A percentile compares a stretch with the other conserved stretches of the same genome.
Evolutionary conservation across 2,797 vertebrate species (phyloP).

Genomic region (Mus spretus): DNA sequence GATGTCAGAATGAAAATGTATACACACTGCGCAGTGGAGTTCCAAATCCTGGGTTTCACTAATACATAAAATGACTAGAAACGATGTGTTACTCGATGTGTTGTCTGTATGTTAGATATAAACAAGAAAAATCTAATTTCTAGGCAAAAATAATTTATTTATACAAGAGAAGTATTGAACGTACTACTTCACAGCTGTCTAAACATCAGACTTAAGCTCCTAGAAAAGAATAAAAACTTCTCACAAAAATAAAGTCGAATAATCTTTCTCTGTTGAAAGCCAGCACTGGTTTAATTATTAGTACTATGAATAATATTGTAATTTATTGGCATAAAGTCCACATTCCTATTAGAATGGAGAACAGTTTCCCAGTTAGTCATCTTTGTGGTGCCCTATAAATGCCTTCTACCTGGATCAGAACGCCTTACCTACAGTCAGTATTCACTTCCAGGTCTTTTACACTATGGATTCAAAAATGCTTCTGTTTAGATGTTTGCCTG

Average conservation of each 20-base stretch:
- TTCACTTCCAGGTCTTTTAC: too few relatives aligned
- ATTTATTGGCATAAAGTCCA: not conserved
- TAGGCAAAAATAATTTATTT: not conserved
- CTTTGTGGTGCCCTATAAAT: not conserved
- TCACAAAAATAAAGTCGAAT: not conserved
- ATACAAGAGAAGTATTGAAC: not conserved
- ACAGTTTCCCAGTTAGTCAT: too few relatives aligned
- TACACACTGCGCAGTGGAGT: rapidly evolving
- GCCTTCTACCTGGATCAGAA: not conserved
- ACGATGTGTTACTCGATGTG: not conserved
- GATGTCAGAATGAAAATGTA: not conserved
- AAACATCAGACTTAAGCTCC: not conserved
- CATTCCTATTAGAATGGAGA: not conserved
- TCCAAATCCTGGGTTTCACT: not conserved
- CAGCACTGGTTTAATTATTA: not conserved
- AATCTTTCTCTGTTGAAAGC: not conserved
- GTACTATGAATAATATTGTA: not conserved
- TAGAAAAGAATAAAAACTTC: not conserved
- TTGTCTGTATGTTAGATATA: not conserved
- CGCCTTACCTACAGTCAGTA: rapidly evolving
- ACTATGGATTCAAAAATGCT: not conserved
- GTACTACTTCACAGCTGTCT: not conserved
- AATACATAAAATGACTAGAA: not conserved
- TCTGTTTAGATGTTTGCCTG: not conserved
- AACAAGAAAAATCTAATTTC: not conserved